Evolutionary conservation across 2,888 invertebrate species (phyloP).

Genomic region (Kuschelorhynchus macadamiae): DNA sequence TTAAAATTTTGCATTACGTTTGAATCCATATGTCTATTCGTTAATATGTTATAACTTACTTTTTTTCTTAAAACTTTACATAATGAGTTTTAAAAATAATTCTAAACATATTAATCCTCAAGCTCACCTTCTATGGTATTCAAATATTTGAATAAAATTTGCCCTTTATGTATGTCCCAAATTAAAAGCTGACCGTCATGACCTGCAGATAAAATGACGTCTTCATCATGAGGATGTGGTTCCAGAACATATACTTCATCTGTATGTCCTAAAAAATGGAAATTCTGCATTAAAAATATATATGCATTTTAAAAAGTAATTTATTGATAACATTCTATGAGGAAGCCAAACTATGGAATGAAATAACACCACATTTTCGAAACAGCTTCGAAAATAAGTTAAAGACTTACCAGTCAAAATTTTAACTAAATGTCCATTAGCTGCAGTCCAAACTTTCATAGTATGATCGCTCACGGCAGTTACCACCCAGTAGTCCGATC

Average conservation of each 20-base stretch:
- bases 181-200: conserved; percentile 94
- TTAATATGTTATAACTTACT: too few relatives aligned
- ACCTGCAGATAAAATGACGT: conserved; percentile 91
- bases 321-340: too few relatives aligned
- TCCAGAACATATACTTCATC: conserved; percentile 96
- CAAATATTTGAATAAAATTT: conserved; percentile 75
- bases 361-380: too few relatives aligned
- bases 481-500: conserved; percentile 87
- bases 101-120: too few relatives aligned
- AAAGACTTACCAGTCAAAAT: conserved; percentile 75
- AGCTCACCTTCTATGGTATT: conserved; percentile 87
- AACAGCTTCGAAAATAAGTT: too few relatives aligned
- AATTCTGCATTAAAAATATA: too few relatives aligned
- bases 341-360: too few relatives aligned
- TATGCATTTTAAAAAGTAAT: too few relatives aligned
- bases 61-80: too few relatives aligned
- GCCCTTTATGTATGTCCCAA: conserved; percentile 82
- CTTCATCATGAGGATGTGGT: conserved; percentile 88
- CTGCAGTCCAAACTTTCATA: conserved; percentile 86
- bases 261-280: conserved; percentile 74
- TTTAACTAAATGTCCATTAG: conserved; percentile 75
- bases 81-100: too few relatives aligned
- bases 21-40: too few relatives aligned
- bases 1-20: too few relatives aligned
- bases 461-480: conserved; percentile 93